Conservation (phyloP, 1,140 invertebrate genomes). For the Triops longicaudatus region DNA sequence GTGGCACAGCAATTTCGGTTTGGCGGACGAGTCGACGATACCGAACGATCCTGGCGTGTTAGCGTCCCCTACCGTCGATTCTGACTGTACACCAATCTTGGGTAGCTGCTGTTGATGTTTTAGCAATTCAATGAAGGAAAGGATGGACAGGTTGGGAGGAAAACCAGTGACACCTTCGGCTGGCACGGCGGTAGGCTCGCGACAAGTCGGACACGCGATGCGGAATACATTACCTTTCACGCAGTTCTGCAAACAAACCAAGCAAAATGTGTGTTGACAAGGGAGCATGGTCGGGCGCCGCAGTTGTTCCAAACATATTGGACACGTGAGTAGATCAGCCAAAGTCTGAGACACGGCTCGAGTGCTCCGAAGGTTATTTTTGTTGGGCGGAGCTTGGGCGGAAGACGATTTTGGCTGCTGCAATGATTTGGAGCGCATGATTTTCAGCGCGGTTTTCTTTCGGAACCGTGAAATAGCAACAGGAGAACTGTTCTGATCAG, state of each 20-base stretch:
- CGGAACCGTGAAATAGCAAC: not conserved
- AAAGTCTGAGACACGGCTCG: conserved; percentile 6
- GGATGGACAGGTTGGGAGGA: conserved; percentile 51
- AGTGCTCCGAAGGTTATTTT: not conserved
- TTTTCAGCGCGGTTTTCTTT: not conserved
- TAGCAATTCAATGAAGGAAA: conserved; percentile 45
- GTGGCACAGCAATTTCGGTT: conserved; percentile 1
- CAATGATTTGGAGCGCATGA: not conserved
- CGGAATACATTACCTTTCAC: not conserved
- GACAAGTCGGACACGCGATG: conserved; percentile 32
- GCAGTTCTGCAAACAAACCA: conserved; percentile 47
- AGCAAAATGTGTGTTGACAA: conserved; percentile 68
- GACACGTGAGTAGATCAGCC: conserved; percentile 48
- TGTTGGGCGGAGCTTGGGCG: not conserved
- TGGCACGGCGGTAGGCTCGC: conserved; percentile 28
- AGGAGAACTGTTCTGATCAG: not conserved
- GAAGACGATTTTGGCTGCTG: not conserved
- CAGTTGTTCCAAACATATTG: conserved; percentile 58
- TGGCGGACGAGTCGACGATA: not conserved
- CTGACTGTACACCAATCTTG: not conserved
- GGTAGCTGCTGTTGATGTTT: conserved; percentile 9
- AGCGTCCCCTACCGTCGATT: not conserved
- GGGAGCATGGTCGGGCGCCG: conserved; percentile 58
- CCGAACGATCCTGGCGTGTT: not conserved
- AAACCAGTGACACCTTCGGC: conserved; percentile 38